phyloP scores from a whole-genome alignment of 2,113 vertebrate species.

The Cariama cristata region DNA sequence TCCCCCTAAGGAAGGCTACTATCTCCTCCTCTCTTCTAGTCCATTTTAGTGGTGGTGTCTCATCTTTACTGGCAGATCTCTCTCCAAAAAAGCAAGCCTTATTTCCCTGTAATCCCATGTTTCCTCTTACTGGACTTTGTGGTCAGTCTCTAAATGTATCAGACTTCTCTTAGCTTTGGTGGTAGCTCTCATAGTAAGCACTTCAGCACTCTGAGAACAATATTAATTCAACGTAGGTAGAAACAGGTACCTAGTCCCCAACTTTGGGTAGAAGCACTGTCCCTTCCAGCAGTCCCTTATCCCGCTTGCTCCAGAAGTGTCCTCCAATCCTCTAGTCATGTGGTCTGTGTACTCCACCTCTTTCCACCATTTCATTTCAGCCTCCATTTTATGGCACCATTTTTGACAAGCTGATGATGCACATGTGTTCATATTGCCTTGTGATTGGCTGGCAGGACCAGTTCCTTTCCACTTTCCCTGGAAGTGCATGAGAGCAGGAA shows the following conservation, averaged over 20 bases:
- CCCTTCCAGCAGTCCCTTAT: neutral
- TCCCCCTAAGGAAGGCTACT: neutral
- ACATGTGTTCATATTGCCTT: neutral
- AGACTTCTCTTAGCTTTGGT: neutral
- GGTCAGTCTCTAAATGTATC: neutral
- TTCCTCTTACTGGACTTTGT: neutral
- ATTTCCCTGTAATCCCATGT: neutral
- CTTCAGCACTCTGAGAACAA: neutral
- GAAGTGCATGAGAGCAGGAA: neutral
- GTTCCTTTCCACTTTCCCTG: neutral
- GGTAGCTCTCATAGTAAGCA: neutral
- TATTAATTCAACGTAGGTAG: neutral
- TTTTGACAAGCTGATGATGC: neutral
- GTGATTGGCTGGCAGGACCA: neutral
- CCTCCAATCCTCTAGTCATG: fast-evolving
- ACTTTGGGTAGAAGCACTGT: fast-evolving
- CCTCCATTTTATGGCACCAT: neutral
- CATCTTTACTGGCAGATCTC: neutral
- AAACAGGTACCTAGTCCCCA: neutral
- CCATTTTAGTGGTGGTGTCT: neutral
- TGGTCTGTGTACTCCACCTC: fast-evolving
- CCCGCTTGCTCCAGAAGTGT: neutral
- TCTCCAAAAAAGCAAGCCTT: neutral
- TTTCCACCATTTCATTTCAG: neutral
- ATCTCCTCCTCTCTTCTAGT: neutral